Conservation (phyloP, 2,113 vertebrate species). For the Leucoraja erinaceus region DNA sequence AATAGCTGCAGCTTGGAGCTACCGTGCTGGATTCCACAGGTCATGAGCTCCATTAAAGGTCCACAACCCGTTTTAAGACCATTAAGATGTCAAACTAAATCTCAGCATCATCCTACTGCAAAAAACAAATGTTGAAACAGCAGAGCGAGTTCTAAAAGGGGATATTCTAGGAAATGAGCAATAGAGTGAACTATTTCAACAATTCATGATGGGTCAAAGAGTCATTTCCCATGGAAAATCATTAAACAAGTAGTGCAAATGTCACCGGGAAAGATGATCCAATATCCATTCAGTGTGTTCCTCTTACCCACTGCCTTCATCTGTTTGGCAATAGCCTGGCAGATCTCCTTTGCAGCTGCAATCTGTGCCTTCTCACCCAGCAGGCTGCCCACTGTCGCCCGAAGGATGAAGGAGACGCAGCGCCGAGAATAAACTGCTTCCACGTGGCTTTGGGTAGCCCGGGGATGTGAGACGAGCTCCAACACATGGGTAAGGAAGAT, state of each 20-base stretch:
- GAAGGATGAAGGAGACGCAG: constrained; percentile 93
- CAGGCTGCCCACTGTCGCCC: constrained; percentile 86
- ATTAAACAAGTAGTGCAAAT: no score
- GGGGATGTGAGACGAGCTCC: constrained; percentile 90
- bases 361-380: constrained; percentile 96
- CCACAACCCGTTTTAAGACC: not conserved
- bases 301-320: constrained; percentile 98
- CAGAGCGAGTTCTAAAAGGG: not conserved
- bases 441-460: constrained; percentile 92
- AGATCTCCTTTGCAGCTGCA: constrained; percentile 93
- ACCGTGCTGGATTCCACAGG: not conserved
- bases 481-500: constrained; percentile 87
- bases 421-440: constrained; percentile 96
- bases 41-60: not conserved
- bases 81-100: not conserved
- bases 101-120: not conserved
- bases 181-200: not conserved
- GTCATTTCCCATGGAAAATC: no score
- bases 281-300: constrained; percentile 50
- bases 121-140: no score
- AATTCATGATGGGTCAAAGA: not conserved
- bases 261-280: constrained; percentile 38
- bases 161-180: not conserved
- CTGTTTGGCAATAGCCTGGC: constrained; percentile 94
- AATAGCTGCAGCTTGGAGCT: not conserved